Evolutionary conservation across 1,140 invertebrate genomes (phyloP).

Genomic region (Wasmannia auropunctata): DNA sequence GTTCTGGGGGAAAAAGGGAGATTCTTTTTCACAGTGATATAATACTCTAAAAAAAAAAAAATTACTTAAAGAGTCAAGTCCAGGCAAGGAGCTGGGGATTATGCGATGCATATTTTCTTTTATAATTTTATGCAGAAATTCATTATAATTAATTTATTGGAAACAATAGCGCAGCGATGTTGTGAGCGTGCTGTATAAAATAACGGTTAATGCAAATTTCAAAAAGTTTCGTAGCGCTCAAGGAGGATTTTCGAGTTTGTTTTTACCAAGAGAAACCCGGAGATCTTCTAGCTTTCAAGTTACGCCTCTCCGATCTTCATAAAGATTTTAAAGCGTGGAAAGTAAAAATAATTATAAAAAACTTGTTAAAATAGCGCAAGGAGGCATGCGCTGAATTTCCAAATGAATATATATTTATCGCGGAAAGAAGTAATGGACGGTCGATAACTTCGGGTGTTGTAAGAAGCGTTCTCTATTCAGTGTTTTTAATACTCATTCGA

Average conservation of each 20-base stretch:
- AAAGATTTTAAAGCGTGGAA: background rate
- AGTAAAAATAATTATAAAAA: background rate
- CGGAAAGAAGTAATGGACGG: background rate
- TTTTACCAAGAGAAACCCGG: background rate
- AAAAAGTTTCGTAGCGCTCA: background rate
- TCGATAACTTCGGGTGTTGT: background rate
- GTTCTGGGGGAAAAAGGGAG: background rate
- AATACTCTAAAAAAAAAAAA: background rate
- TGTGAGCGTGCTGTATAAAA: background rate
- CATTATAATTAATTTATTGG: background rate
- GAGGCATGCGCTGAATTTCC: background rate
- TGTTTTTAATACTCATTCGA: slow-evolving; percentile 15
- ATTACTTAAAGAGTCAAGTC: background rate
- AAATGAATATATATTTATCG: background rate
- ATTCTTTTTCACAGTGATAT: background rate
- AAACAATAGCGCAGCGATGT: background rate
- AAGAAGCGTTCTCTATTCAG: background rate
- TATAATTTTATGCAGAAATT: background rate
- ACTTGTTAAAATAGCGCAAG: background rate
- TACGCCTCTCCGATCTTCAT: background rate
- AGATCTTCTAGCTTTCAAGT: background rate
- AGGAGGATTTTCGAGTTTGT: background rate
- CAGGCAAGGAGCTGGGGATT: background rate
- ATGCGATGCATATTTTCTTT: background rate
- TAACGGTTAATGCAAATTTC: slow-evolving; percentile 9